Conservation (phyloP, 2,113 vertebrate genomes). For the Onychostoma macrolepis region DNA sequence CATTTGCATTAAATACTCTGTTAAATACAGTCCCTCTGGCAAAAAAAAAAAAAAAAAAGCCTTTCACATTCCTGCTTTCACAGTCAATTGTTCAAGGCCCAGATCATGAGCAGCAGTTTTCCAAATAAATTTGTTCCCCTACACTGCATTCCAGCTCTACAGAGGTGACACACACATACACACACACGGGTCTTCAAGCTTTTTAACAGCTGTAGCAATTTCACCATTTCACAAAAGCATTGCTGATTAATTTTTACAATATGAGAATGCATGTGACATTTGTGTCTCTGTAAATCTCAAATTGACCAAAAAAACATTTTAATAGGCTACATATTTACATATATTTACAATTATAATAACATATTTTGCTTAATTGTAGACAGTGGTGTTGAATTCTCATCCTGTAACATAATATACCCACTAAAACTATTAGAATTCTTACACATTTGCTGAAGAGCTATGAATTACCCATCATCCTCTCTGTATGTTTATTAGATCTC, state of each 20-base stretch:
- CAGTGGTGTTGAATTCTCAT: not conserved
- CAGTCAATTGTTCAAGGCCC: conserved; percentile 45
- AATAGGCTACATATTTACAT: not conserved
- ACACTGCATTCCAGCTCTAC: conserved; percentile 50
- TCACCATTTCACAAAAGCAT: not conserved
- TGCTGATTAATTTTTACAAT: not conserved
- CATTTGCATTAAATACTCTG: conserved; percentile 14
- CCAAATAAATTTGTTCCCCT: conserved; percentile 45
- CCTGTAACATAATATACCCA: not conserved
- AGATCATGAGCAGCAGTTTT: conserved; percentile 48
- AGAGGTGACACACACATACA: conserved; percentile 41
- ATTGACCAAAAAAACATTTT: not conserved
- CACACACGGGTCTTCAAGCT: conserved; percentile 13
- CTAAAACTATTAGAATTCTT: not conserved
- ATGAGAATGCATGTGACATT: not conserved
- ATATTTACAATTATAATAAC: not conserved
- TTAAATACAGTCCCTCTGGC: not conserved
- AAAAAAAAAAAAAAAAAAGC: conserved; percentile 29
- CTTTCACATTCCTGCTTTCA: conserved; percentile 52
- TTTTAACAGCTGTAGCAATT: conserved; percentile 34
- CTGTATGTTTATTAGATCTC: not conserved
- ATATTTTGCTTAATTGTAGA: not conserved
- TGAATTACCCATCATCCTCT: not conserved
- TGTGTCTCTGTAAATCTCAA: not conserved
- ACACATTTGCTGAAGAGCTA: conserved; percentile 1